Evolutionary conservation across 2,888 invertebrate genomes (phyloP).

Genomic region (Epiblema foenella): DNA sequence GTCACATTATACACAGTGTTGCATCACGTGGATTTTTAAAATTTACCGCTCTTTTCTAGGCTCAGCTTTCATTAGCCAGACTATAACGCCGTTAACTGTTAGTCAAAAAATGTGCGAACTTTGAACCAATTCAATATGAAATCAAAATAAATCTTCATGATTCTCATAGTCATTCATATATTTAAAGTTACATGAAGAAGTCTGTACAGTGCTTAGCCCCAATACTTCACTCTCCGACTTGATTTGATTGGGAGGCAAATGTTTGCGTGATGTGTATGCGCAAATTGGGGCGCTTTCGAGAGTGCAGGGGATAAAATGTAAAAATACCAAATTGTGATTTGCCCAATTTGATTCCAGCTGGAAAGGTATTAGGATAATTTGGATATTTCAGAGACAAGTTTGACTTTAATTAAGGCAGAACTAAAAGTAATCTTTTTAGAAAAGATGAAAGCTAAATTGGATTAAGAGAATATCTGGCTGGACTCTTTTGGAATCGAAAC

Average conservation of each 20-base stretch:
- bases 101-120: background rate
- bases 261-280: constrained; percentile 24
- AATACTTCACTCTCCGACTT: constrained; percentile 12
- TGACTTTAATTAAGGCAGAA: background rate
- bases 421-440: constrained; percentile 3
- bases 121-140: background rate
- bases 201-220: background rate
- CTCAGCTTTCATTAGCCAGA: too few species aligned
- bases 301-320: background rate
- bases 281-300: constrained; percentile 21
- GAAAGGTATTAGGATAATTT: constrained; percentile 14
- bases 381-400: constrained; percentile 15
- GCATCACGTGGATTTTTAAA: too few species aligned
- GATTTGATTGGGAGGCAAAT: constrained; percentile 33
- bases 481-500: background rate
- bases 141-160: background rate
- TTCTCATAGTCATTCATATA: too few species aligned
- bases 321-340: constrained; percentile 3
- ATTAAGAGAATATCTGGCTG: constrained; percentile 4
- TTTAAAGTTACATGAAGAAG: background rate
- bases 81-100: background rate
- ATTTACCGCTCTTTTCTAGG: too few species aligned
- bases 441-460: background rate
- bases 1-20: too few species aligned
- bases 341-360: constrained; percentile 19